Percentiles rank a stretch among this genome's conserved stretches.
phyloP scores from a whole-genome alignment of 1,140 invertebrate genomes.

The Mylabris phalerata region DNA sequence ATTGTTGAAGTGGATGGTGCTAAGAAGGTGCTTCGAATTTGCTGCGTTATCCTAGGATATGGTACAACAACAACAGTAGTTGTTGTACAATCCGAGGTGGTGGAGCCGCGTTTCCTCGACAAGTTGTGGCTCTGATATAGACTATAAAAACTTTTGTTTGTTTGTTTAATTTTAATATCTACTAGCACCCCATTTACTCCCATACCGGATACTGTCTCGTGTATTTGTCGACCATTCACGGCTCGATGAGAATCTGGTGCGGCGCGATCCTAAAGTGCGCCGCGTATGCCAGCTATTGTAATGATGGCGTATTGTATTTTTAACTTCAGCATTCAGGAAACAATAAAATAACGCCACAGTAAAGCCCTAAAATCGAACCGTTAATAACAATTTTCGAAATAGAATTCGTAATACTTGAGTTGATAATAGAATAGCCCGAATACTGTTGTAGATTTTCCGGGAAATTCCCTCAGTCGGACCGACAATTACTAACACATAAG shows the following conservation, averaged over 20 bases:
- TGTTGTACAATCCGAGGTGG: constrained; percentile 26
- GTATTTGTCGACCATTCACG: constrained; percentile 68
- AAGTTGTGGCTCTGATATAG: constrained; percentile 23
- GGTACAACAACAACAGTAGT: constrained; percentile 23
- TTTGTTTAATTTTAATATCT: constrained; percentile 1
- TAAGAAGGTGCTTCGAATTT: neutral
- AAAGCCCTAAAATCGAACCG: constrained; percentile 56
- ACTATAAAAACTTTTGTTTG: constrained; percentile 19
- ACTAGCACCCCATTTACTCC: neutral
- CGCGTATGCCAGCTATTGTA: constrained; percentile 68
- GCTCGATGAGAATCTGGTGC: constrained; percentile 54
- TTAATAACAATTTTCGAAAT: neutral
- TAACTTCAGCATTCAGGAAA: constrained; percentile 85
- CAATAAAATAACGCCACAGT: constrained; percentile 81
- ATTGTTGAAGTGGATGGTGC: neutral
- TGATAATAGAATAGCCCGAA: constrained; percentile 70
- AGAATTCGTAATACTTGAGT: constrained; percentile 57
- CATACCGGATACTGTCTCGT: constrained; percentile 67
- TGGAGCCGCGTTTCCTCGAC: constrained; percentile 27
- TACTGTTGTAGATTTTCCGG: constrained; percentile 58
- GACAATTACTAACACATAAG: constrained; percentile 73
- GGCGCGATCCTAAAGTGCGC: constrained; percentile 49
- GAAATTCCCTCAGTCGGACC: constrained; percentile 62
- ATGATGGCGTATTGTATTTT: constrained; percentile 71
- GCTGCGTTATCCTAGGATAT: constrained; percentile 9